Evolutionary conservation across 2,113 vertebrate genomes (phyloP), one percentile per base, ranked within the genome.

Genomic region (Xiphophorus couchianus): DNA sequence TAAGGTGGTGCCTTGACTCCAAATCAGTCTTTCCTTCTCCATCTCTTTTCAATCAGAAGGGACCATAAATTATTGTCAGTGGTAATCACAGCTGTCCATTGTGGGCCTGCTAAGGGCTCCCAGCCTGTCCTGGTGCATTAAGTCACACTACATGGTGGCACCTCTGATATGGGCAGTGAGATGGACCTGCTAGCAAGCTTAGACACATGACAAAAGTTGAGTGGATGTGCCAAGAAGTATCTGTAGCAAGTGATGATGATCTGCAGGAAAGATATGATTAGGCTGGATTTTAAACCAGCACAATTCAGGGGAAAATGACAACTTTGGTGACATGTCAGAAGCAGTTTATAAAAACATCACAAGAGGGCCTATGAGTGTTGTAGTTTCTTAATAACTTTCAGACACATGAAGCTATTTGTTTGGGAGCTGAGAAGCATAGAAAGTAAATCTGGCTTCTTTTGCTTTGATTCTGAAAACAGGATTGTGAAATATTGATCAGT

Each of bases 51-150:
- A 92, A 93, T 93, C 93, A 90, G 89, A 80, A 31, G 80, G 87
- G 82, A 91, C 88, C 87, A 93, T 94, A 90, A 93, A 93, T 93
- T 93, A 92, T 93, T 93, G 91, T 92, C 90, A 93, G 88, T 84
- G 73, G 88, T 92, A 93, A 94, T 93, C 90, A 90, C 81, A 91
- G 89, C 84, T 89, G 91, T 92, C 90, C 86, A 86, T 78, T 33
- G 74, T 62, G 77, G 89, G 86, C 69, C 74, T 69, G 92, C 91
- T 88, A 77, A 88, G 83, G 90, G 93, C 85, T 88, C 83, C 78
- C 76, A 61, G 82, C 76, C 86, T 92, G 92, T 94, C 92, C 82
- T 58, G 67, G 67, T 79, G 76, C 81, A 93, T 94, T 77, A 85
- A 86, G 86, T 93, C 92, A 94, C 71, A 12, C 68, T 74, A 71